These are phyloP conservation scores for Unio delphinus DNA, from an alignment of 2,888 invertebrate genomes.

Conservation along the genomic window DNA sequence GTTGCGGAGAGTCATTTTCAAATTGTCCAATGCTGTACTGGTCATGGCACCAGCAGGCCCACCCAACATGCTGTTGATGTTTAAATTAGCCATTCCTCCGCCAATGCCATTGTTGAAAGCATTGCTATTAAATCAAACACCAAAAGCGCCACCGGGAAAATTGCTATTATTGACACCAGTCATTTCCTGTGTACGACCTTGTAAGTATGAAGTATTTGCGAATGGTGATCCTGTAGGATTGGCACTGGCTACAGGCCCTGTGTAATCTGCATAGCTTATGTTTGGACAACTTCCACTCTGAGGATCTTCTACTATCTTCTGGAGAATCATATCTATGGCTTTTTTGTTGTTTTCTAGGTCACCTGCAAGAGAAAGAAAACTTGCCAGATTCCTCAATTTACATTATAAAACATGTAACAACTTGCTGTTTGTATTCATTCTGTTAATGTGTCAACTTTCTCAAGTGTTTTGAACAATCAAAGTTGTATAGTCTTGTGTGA, in stretches of 20 bases:
- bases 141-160: constrained; percentile 56
- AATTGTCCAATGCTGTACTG: constrained; percentile 67
- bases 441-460: too few species aligned
- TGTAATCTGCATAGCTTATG: constrained; percentile 96
- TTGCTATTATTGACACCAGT: constrained; percentile 55
- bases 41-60: constrained; percentile 52
- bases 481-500: too few species aligned
- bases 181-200: constrained; percentile 56
- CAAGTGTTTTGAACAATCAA: too few species aligned
- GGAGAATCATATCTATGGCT: too few species aligned
- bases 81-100: constrained; percentile 64
- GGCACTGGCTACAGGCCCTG: constrained; percentile 70
- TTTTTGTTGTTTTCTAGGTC: too few species aligned
- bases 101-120: constrained; percentile 59
- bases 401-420: too few species aligned
- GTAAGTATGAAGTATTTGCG: constrained; percentile 72
- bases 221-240: constrained; percentile 98
- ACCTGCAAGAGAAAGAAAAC: too few species aligned
- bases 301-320: too few species aligned
- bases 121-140: constrained; percentile 61
- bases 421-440: too few species aligned
- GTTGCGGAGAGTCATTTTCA: constrained; percentile 85
- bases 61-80: constrained; percentile 57
- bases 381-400: too few species aligned
- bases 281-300: constrained; percentile 95